These are phyloP conservation scores for Clytia hemisphaerica DNA, from an alignment of 30 jellyfish, hydroid and myxozoan species.

Conservation along the genomic window DNA sequence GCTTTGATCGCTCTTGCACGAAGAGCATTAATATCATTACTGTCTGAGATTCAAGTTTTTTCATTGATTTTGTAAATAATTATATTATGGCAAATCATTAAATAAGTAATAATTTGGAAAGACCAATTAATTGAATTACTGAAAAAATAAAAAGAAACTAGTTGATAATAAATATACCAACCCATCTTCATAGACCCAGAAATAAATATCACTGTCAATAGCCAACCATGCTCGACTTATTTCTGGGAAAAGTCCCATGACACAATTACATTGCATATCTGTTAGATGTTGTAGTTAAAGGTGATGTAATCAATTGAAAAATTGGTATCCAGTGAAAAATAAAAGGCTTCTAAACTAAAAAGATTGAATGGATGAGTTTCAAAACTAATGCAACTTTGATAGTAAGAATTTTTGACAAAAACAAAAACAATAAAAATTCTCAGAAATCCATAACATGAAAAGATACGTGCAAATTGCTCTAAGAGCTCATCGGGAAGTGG, in stretches of 20 bases:
- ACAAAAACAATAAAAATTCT: not conserved
- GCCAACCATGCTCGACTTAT: slow-evolving; percentile 98
- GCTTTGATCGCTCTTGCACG: too few relatives aligned
- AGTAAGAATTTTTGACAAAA: too few relatives aligned
- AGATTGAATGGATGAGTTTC: too few relatives aligned
- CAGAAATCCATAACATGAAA: slow-evolving; percentile 3
- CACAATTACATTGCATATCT: slow-evolving; percentile 93
- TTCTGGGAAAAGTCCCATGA: slow-evolving; percentile 97
- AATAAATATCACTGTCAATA: slow-evolving; percentile 92
- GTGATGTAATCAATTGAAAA: not conserved
- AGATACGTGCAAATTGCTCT: slow-evolving; percentile 93
- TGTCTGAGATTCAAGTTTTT: not conserved
- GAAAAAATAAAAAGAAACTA: not conserved
- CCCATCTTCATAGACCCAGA: slow-evolving; percentile 99
- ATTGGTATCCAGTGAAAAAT: not conserved
- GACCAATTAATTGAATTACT: not conserved
- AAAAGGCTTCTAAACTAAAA: not conserved
- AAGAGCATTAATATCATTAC: not conserved
- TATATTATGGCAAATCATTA: not conserved
- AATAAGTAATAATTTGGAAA: not conserved
- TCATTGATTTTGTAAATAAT: too few relatives aligned
- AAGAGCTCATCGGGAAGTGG: slow-evolving; percentile 92
- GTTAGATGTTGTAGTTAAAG: not conserved
- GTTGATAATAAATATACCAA: slow-evolving; percentile 1
- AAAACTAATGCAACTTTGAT: too few relatives aligned